Evolutionary conservation across 2,888 invertebrate genomes (phyloP).

Genomic region (Macrosoma leucophasiata): DNA sequence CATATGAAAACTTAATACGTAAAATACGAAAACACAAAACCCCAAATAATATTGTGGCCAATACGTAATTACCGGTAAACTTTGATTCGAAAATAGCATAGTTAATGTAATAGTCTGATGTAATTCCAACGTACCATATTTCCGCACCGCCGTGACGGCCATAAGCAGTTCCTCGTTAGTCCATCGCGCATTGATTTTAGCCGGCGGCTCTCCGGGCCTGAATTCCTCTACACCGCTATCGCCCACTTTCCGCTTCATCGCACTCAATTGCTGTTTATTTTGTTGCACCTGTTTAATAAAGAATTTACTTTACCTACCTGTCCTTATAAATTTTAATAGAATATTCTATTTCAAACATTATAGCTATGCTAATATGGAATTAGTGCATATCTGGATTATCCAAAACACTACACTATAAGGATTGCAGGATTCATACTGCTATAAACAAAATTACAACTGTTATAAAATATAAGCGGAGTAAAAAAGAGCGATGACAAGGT

Average conservation of each 20-base stretch:
- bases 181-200: constrained; percentile 91
- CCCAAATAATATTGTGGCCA: no score
- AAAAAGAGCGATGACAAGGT: constrained; percentile 30
- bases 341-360: constrained; percentile 10
- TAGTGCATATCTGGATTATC: constrained; percentile 71
- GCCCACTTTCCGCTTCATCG: constrained; percentile 86
- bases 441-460: constrained; percentile 32
- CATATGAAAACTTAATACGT: no score
- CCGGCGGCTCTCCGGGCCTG: constrained; percentile 77
- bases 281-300: constrained; percentile 86
- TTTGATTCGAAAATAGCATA: no score
- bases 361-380: constrained; percentile 14
- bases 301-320: no score
- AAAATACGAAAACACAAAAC: no score
- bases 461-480: constrained; percentile 30
- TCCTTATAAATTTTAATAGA: constrained; percentile 4
- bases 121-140: constrained; percentile 89
- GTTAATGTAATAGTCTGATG: no score
- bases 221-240: constrained; percentile 77
- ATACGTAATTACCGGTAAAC: no score
- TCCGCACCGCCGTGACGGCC: constrained; percentile 91
- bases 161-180: constrained; percentile 93
- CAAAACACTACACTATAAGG: constrained; percentile 46
- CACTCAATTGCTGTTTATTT: constrained; percentile 94
- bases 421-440: constrained; percentile 32